Evolutionary conservation across 2,113 vertebrate genomes (phyloP).

Genomic region (Oncorhynchus keta): DNA sequence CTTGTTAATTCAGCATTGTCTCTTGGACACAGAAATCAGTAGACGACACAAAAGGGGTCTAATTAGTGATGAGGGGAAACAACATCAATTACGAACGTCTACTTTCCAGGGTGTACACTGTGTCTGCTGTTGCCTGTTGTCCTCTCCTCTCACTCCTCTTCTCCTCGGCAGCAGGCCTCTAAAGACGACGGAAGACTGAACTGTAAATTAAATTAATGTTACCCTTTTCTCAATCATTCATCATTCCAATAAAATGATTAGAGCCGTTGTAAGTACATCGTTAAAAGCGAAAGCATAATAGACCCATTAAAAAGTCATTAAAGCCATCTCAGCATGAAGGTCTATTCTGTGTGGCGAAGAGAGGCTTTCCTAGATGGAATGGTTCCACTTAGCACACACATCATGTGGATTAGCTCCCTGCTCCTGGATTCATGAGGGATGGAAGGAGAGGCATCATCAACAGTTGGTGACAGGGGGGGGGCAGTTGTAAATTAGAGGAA

Average conservation of each 20-base stretch:
- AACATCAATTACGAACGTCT: constrained; percentile 43
- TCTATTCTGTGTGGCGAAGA: constrained; percentile 38
- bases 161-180: constrained; percentile 9
- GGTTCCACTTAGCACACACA: constrained; percentile 10
- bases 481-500: constrained; percentile 15
- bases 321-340: constrained; percentile 51
- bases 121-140: not conserved
- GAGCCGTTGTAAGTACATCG: constrained; percentile 52
- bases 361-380: constrained; percentile 34
- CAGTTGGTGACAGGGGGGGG: not conserved
- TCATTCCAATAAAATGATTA: constrained; percentile 59
- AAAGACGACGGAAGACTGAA: constrained; percentile 22
- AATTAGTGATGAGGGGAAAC: constrained; percentile 51
- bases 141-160: not conserved
- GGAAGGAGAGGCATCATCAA: constrained; percentile 33
- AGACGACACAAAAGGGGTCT: constrained; percentile 36
- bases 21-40: constrained; percentile 36
- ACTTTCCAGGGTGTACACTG: not conserved
- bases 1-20: constrained; percentile 41
- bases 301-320: constrained; percentile 60
- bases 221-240: constrained; percentile 52
- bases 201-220: constrained; percentile 53
- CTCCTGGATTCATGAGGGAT: not conserved
- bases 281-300: constrained; percentile 55
- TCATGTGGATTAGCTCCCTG: not conserved